Evolutionary conservation across 2,797 vertebrate species (phyloP), one percentile per base, ranked within the genome.

Genomic region (Nasua narica): DNA sequence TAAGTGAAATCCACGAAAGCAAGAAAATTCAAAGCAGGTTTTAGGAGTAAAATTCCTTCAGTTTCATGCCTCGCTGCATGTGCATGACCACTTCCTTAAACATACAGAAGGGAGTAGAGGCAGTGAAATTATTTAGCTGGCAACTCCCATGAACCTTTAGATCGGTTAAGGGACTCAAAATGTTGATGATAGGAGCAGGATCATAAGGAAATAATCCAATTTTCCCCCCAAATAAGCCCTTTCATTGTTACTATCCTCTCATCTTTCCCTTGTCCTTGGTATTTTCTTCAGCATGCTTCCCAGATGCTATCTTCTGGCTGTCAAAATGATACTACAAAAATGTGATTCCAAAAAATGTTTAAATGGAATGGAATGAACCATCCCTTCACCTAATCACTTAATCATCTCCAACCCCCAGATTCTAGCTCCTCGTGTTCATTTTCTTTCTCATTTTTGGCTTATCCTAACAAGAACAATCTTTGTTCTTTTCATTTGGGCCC

Each of bases 1-100:
- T 97, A 90, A 97, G 94, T 97, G 97, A 98, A 98, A 98, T 91
- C 97, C 96, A 96, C 0, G 72, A 96, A 97, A 85, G 89, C 91
- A 97, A 93, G 96, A 95, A 97, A 95, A 98, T 97, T 97, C 94
- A 97, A 97, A 94, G 94, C 70, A 90, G 84, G 48, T 96, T 97
- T 96, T 65, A 96, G 77, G 72, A 96, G 89, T 76, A 94, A 97
- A 95, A 98, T 90, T 97, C 77, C 95, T 97, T 89, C 65, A 19
- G 94, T 97, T 70, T 94, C 81, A 54, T 50, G 54, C 87, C 67
- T 95, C 67, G 40, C n/a, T 85, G 79, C 50, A 52, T 35, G 40
- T 60, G 14, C 46, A 54, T 16, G 91, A 27, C 32, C 46, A 60
- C 91, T 93, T 77, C 79, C 89, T 95, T 79, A 96, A 90, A 86